phyloP scores from a whole-genome alignment of 2,888 invertebrate genomes.

The Ptilodon capucinus region DNA sequence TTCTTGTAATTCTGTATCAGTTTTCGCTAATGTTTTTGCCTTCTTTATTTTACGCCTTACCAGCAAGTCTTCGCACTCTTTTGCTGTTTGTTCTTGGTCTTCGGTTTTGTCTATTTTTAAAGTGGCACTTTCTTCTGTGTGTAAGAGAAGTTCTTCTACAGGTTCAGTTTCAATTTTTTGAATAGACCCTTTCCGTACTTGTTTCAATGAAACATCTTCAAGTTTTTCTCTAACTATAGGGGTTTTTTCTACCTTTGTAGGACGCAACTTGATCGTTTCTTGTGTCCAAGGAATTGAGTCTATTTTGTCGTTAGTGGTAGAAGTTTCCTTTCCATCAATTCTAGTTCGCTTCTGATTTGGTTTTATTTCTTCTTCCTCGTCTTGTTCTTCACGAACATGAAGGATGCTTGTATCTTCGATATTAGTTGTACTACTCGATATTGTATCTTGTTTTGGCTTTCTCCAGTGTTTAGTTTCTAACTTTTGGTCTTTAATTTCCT shows the following conservation, averaged over 20 bases:
- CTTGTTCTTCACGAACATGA: conserved; percentile 16
- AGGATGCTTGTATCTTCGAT: conserved; percentile 16
- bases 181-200: conserved; percentile 61
- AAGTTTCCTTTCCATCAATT: conserved; percentile 30
- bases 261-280: conserved; percentile 84
- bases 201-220: conserved; percentile 68
- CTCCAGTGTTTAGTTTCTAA: conserved; percentile 24
- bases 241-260: conserved; percentile 82
- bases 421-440: conserved; percentile 4
- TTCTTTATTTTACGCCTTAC: conserved; percentile 15
- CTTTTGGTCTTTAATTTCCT: neutral
- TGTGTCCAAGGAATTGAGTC: conserved; percentile 79
- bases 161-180: conserved; percentile 59
- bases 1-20: too few species aligned
- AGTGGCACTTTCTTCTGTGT: conserved; percentile 82
- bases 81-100: conserved; percentile 2
- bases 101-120: conserved; percentile 58
- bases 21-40: conserved; percentile 63
- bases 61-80: conserved; percentile 7
- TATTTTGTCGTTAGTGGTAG: neutral
- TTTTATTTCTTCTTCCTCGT: conserved; percentile 14
- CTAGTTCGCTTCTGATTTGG: conserved; percentile 28
- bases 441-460: conserved; percentile 13
- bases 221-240: conserved; percentile 79
- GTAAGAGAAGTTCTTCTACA: conserved; percentile 80